Conservation (phyloP, 2,797 vertebrate genomes). For the Girardinus metallicus region DNA sequence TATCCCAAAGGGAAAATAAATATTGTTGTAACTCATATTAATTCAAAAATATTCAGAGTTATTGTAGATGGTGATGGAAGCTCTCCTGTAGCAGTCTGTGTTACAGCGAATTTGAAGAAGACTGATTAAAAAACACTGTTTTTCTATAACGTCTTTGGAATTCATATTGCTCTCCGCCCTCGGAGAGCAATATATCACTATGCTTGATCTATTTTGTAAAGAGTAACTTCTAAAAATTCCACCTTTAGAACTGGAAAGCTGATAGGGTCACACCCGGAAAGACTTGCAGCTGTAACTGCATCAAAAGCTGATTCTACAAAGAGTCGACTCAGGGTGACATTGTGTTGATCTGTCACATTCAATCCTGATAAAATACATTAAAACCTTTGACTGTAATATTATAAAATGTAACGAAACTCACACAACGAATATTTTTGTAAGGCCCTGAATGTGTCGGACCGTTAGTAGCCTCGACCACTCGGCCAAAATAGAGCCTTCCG, state of each 20-base stretch:
- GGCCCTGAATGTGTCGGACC: neutral
- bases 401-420: neutral
- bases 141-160: no score
- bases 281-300: neutral
- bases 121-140: no score
- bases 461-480: neutral
- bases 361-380: neutral
- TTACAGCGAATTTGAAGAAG: no score
- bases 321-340: neutral
- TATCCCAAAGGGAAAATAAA: no score
- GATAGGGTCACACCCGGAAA: neutral
- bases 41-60: no score
- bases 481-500: conserved; percentile 38
- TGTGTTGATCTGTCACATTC: neutral
- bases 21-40: no score
- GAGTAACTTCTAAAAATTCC: neutral
- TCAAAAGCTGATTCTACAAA: neutral
- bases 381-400: neutral
- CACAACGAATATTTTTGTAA: neutral
- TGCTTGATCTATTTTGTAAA: neutral
- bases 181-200: no score
- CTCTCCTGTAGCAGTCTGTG: no score
- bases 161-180: neutral
- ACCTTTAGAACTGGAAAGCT: neutral
- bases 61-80: no score